These are phyloP conservation scores for Nycticorax nycticorax DNA, from an alignment of 2,113 vertebrate species.

Conservation along the genomic window DNA sequence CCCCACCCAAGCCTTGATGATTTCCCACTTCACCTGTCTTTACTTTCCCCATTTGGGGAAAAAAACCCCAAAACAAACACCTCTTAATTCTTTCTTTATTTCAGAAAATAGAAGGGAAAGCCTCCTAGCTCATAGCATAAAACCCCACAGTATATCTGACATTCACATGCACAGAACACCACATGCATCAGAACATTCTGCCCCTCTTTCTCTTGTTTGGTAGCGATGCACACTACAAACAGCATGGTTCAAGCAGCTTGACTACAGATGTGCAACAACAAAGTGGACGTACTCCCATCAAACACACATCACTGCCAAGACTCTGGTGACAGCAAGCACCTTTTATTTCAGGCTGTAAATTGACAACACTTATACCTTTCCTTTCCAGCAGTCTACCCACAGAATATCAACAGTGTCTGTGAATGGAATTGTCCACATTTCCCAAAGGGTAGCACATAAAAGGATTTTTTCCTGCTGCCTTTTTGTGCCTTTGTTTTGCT, in stretches of 20 bases:
- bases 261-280: neutral
- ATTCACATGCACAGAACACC: neutral
- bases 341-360: neutral
- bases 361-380: conserved; percentile 1
- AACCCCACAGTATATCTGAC: neutral
- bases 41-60: neutral
- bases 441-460: conserved; percentile 15
- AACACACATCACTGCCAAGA: neutral
- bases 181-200: neutral
- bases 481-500: conserved; percentile 51
- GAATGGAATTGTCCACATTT: conserved; percentile 28
- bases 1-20: neutral
- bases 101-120: neutral
- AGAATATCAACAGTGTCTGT: neutral
- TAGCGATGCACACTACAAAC: neutral
- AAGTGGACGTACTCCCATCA: neutral
- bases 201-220: neutral
- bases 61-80: neutral
- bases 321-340: neutral
- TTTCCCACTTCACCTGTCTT: neutral
- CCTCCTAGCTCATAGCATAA: neutral
- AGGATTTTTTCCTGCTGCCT: conserved; percentile 29
- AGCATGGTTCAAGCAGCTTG: neutral
- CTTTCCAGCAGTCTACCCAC: neutral
- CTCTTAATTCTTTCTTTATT: neutral